A percentile compares a stretch with the other conserved stretches of the same genome.
Conservation (phyloP, 2,888 invertebrate genomes). For the Exocentrus adspersus region DNA sequence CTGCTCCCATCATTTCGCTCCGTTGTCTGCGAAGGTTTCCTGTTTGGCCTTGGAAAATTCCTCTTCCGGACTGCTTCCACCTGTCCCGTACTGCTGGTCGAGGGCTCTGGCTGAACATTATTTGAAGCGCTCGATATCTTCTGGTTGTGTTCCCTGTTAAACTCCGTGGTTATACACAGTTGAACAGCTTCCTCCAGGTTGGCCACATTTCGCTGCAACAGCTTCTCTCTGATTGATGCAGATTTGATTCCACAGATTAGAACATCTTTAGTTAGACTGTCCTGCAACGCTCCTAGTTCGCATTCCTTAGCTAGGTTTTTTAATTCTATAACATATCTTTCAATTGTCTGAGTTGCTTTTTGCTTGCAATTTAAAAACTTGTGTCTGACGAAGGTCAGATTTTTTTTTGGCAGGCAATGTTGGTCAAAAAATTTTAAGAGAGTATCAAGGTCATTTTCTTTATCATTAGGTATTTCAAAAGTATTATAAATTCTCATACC, state of each 20-base stretch:
- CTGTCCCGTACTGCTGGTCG: not conserved
- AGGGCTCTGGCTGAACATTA: not conserved
- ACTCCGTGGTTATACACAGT: constrained; percentile 34
- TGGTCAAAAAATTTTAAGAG: constrained; percentile 28
- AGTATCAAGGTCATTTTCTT: constrained; percentile 11
- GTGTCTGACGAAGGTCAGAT: not conserved
- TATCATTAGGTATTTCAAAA: not conserved
- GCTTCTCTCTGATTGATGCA: constrained; percentile 30
- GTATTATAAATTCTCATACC: constrained; percentile 28
- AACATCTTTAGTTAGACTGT: constrained; percentile 25
- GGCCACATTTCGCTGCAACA: constrained; percentile 16
- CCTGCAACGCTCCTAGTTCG: constrained; percentile 18
- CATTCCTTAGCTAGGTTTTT: constrained; percentile 28
- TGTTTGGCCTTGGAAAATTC: not conserved
- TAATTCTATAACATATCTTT: constrained; percentile 29
- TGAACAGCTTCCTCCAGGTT: constrained; percentile 36
- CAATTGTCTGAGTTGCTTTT: not conserved
- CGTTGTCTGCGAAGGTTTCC: not conserved
- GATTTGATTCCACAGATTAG: constrained; percentile 28
- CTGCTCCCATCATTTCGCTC: not conserved
- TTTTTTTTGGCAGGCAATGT: constrained; percentile 14
- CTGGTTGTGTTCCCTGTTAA: constrained; percentile 18
- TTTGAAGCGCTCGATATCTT: not conserved
- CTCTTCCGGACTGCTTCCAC: not conserved
- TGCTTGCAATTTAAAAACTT: not conserved